Evolutionary conservation across 2,888 invertebrate species (phyloP), one percentile per base, ranked within the genome.

Genomic region (Gymnoscelis rufifasciata): DNA sequence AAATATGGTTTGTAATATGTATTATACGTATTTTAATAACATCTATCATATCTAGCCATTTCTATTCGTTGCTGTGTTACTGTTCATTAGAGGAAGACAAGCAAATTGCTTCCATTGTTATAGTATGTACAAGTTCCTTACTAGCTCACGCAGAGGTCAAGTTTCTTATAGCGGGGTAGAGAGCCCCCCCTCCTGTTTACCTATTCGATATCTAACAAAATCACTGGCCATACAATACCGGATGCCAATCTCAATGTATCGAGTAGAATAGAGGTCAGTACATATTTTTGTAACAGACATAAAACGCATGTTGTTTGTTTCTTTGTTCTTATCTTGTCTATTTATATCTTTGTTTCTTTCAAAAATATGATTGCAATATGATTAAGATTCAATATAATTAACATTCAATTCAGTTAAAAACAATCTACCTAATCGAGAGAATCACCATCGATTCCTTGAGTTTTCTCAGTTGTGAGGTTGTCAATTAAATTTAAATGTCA

Each of bases 141-240:
- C 47, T 23, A 49, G 56, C 52, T 54, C 56, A 58, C 64, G 68
- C 68, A 58, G 69, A 75, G 68, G 68, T 69, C 71, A 66, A 64
- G 62, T 67, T 71, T 65, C 71, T 71, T 64, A 67, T 59, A 19
- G 56, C 67, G 59, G 68, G 68, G 67, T 62, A 70, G 59, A 54
- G 59, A 19, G 19, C 19, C 62, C 64, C 66, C 71, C 69, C 74
- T 64, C 56, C 57, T 70, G 68, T 71, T 74, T 73, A 71, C 69
- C 68, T 71, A 64, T 63, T 62, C 56, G 58, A 62, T 62, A 57
- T 54, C 57, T 67, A 69, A 62, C 62, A 62, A 54, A 64, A 63
- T 54, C 56, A 57, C 59, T 52, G 50, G 41, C 49, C 51, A 53
- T 56, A 55, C 54, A 55, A 54, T 47, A 48, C 52, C 50, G 53